A percentile compares a stretch with the other conserved stretches of the same genome.
phyloP scores from a whole-genome alignment of 2,888 invertebrate genomes.

The Leptinotarsa tumamoca region DNA sequence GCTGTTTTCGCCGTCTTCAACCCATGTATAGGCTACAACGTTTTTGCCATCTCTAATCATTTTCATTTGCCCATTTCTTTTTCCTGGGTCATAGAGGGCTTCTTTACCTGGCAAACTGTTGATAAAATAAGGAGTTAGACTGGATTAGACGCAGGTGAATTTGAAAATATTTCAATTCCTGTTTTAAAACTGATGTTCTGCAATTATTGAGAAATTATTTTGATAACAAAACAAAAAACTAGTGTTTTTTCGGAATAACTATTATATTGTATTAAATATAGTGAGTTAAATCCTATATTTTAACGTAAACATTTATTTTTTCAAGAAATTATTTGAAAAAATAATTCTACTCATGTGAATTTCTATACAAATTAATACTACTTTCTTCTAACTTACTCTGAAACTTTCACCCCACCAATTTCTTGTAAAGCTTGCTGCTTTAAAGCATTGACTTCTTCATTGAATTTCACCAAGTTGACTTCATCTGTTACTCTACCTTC shows the following conservation, averaged over 20 bases:
- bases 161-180: too few species aligned
- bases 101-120: slow-evolving; percentile 84
- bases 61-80: slow-evolving; percentile 85
- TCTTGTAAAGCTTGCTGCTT: slow-evolving; percentile 75
- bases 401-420: slow-evolving; percentile 87
- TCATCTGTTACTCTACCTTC: slow-evolving; percentile 77
- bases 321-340: too few species aligned
- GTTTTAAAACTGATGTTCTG: too few species aligned
- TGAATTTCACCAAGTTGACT: slow-evolving; percentile 73
- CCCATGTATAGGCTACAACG: slow-evolving; percentile 87
- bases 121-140: not conserved
- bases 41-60: slow-evolving; percentile 81
- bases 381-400: slow-evolving; percentile 74
- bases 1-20: slow-evolving; percentile 68
- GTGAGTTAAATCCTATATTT: too few species aligned
- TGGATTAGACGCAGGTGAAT: too few species aligned
- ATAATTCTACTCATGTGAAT: too few species aligned
- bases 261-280: too few species aligned
- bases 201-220: too few species aligned
- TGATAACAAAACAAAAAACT: too few species aligned
- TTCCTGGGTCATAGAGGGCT: slow-evolving; percentile 81
- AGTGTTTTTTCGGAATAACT: too few species aligned
- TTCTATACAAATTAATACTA: too few species aligned
- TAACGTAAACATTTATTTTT: too few species aligned
- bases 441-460: slow-evolving; percentile 78